Percentiles rank a stretch among this genome's conserved stretches.
phyloP scores from a whole-genome alignment of 2,888 invertebrate species.

The Lycocerus yunnanus region DNA sequence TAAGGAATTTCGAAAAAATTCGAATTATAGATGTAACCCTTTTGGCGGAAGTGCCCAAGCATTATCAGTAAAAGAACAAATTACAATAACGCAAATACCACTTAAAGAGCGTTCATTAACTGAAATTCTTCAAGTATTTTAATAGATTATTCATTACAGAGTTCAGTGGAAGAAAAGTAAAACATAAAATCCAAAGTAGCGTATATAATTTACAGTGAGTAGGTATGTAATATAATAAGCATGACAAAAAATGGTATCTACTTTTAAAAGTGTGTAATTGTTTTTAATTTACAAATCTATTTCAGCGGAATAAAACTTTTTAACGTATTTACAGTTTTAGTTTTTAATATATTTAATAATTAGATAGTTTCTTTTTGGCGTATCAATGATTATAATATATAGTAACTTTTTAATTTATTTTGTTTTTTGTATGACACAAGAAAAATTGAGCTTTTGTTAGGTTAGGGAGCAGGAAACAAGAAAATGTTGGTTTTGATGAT shows the following conservation, averaged over 20 bases:
- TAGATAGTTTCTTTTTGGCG: not conserved
- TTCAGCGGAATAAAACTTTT: not conserved
- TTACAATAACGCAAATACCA: not conserved
- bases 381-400: too few relatives aligned
- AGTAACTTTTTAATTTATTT: too few relatives aligned
- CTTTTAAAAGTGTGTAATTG: not conserved
- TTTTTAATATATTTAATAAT: too few relatives aligned
- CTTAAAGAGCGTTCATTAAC: not conserved
- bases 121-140: not conserved
- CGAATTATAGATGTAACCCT: not conserved
- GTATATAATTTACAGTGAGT: not conserved
- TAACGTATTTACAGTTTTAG: not conserved
- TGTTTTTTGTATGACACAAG: too few relatives aligned
- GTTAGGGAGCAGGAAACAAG: not conserved
- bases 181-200: not conserved
- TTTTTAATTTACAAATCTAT: not conserved
- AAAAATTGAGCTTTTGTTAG: not conserved
- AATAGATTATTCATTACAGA: not conserved
- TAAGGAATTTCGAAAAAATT: too few relatives aligned
- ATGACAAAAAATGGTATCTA: not conserved
- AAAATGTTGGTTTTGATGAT: not conserved
- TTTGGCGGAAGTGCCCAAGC: too few relatives aligned
- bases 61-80: too few relatives aligned
- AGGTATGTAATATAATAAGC: not conserved
- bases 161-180: not conserved